phyloP scores from a whole-genome alignment of 2,888 invertebrate genomes.

The Isoperla grammatica region DNA sequence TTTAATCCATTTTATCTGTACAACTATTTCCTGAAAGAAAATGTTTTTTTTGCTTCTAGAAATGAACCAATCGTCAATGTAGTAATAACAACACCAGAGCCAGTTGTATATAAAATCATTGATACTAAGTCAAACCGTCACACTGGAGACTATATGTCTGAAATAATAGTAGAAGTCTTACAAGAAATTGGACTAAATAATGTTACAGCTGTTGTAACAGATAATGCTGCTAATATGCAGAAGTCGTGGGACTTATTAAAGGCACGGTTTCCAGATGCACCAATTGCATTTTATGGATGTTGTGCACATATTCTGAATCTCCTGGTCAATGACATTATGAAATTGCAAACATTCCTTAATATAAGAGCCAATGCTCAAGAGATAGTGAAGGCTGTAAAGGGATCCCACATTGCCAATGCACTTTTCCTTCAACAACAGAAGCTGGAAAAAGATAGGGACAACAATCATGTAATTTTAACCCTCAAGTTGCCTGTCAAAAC shows the following conservation, averaged over 20 bases:
- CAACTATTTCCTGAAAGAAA: no score
- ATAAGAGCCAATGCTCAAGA: not conserved
- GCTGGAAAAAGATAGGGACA: no score
- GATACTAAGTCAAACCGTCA: not conserved
- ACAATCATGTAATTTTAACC: not conserved
- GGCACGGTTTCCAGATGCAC: constrained; percentile 26
- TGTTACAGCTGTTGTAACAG: constrained; percentile 14
- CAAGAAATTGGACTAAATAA: not conserved
- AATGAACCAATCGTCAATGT: not conserved
- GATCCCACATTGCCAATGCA: not conserved
- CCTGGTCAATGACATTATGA: not conserved
- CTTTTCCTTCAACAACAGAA: not conserved
- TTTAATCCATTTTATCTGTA: no score
- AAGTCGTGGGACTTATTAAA: constrained; percentile 32
- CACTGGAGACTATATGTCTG: not conserved
- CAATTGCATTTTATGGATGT: not conserved
- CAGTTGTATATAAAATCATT: not conserved
- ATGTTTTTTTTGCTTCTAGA: no score
- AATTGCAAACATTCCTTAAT: not conserved
- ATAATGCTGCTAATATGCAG: constrained; percentile 34
- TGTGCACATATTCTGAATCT: not conserved
- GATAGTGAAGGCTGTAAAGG: not conserved
- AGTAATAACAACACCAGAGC: not conserved
- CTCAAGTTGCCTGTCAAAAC: not conserved
- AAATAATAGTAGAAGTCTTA: not conserved